A percentile compares a stretch with the other conserved stretches of the same genome.
phyloP scores from a whole-genome alignment of 2,797 vertebrate species.

The Sebastes cheni region DNA sequence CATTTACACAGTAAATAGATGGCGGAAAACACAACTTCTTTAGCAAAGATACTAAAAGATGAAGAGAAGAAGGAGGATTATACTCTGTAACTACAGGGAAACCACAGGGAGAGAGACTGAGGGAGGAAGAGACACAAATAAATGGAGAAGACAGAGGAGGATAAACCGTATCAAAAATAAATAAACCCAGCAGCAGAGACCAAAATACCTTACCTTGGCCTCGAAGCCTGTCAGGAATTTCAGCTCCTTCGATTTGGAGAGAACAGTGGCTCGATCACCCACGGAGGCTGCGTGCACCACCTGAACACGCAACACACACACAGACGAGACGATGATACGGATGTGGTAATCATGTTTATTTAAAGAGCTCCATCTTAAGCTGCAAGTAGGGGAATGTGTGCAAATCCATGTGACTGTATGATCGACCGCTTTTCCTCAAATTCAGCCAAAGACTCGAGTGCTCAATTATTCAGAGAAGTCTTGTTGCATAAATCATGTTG shows the following conservation, averaged over 20 bases:
- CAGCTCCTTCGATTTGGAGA: slow-evolving; percentile 89
- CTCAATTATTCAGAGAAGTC: slow-evolving; percentile 40
- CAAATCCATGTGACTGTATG: not conserved
- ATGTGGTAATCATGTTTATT: not conserved
- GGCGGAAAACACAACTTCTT: not conserved
- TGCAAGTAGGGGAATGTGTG: not conserved
- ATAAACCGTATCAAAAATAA: slow-evolving; percentile 48
- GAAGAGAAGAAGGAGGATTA: not conserved
- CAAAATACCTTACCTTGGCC: slow-evolving; percentile 84
- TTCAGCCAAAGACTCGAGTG: not conserved
- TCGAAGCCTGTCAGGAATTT: slow-evolving; percentile 93
- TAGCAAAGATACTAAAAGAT: not conserved
- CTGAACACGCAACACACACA: slow-evolving; percentile 62
- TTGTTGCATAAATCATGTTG: slow-evolving; percentile 36
- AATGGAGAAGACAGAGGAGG: not conserved
- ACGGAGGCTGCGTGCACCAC: slow-evolving; percentile 89
- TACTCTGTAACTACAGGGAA: not conserved
- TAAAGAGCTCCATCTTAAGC: not conserved
- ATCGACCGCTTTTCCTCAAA: not conserved
- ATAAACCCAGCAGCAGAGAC: slow-evolving; percentile 22
- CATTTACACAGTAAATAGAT: not conserved
- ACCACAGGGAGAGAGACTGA: not conserved
- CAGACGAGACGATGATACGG: not conserved
- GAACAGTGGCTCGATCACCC: slow-evolving; percentile 85
- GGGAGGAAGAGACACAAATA: not conserved